A percentile compares a stretch with the other conserved stretches of the same genome.
These are phyloP conservation scores for Cataglyphis livida DNA, from an alignment of 2,888 invertebrate genomes.

Conservation along the genomic window DNA sequence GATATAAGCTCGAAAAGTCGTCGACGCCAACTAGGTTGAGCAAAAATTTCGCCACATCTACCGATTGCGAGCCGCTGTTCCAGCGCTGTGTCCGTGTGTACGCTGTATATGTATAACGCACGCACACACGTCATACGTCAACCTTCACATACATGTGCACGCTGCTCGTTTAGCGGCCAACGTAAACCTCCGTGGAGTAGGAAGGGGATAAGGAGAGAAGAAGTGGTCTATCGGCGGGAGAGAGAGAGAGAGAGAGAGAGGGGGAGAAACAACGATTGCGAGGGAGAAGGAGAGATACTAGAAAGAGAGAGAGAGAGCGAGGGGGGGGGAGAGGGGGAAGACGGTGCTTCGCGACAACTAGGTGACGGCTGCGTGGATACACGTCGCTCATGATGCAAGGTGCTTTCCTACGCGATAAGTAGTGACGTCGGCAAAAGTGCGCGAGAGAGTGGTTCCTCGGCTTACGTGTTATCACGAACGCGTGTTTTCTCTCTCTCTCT, in stretches of 20 bases:
- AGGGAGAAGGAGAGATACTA: conserved; percentile 33
- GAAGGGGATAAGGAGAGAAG: conserved; percentile 31
- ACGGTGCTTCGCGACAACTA: conserved; percentile 86
- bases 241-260: conserved; percentile 51
- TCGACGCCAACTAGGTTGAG: conserved; percentile 27
- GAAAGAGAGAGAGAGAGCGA: conserved; percentile 77
- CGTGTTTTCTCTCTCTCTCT: conserved; percentile 13
- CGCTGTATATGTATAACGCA: not conserved
- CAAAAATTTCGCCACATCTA: conserved; percentile 43
- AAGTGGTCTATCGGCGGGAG: conserved; percentile 36
- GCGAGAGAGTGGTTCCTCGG: conserved; percentile 28
- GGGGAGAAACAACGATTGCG: conserved; percentile 25
- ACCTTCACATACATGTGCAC: not conserved
- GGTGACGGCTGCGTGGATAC: conserved; percentile 85
- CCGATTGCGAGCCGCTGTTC: conserved; percentile 37
- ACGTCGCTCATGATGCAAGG: conserved; percentile 83
- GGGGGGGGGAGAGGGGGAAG: conserved; percentile 84
- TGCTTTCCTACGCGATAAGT: conserved; percentile 72
- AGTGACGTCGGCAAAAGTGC: conserved; percentile 69
- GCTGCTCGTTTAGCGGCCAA: conserved; percentile 26
- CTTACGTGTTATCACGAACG: not conserved
- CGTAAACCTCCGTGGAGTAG: not conserved
- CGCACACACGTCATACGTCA: not conserved
- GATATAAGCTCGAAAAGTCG: conserved; percentile 21
- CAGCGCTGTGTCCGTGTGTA: not conserved